Base-by-base conservation (phyloP, 2,113 vertebrate species). In the Collichthys lucidus region DNA sequence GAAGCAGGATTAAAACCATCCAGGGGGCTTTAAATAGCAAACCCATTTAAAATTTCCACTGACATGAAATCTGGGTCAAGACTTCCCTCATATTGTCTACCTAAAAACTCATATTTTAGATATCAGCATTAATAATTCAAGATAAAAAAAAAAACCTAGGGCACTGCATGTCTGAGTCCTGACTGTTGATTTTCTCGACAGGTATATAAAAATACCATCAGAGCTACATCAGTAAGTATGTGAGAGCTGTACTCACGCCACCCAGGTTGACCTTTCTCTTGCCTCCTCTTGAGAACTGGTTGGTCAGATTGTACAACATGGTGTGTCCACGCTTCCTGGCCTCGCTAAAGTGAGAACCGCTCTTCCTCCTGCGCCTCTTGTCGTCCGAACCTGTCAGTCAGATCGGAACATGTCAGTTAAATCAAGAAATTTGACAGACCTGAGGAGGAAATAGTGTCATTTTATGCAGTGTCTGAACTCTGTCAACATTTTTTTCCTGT, bases 261-360 rank as follows among this genome's bases (percentile, higher is more conserved):
- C 94, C 95, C 73, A 97, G 91, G 92, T 96, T 97, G 89, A 94
- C 84, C 6, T 95, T 93, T n/a, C 93, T 60, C 24, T 91, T 96
- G 88, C 96, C 89, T 65, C 94, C 92, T 29, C 93, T 94, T 14
- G 92, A 92, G 88, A 98, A 96, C 53, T 96, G 97, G 69, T 91
- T 95, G 74, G 96, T 96, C 79, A 99, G 93, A 3, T 95, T 96
- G 88, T 95, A 96, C 50, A 99, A 88, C 83, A 96, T 95, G 0
- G 95, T 96, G 24, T 88, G 94, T 64, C 96, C 96, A 62, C 96
- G 96, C 88, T 92, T 95, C 80, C 91, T 94, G 0, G 97, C 96
- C 9, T 95, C 95, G 46, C 91, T 94, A 88, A 97, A 93, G 79
- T 92, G 96, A 0, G 94, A 96, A 69, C 90, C 92, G 73, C 96